phyloP scores from a whole-genome alignment of 2,113 vertebrate species.

The Paramormyrops kingsleyae region DNA sequence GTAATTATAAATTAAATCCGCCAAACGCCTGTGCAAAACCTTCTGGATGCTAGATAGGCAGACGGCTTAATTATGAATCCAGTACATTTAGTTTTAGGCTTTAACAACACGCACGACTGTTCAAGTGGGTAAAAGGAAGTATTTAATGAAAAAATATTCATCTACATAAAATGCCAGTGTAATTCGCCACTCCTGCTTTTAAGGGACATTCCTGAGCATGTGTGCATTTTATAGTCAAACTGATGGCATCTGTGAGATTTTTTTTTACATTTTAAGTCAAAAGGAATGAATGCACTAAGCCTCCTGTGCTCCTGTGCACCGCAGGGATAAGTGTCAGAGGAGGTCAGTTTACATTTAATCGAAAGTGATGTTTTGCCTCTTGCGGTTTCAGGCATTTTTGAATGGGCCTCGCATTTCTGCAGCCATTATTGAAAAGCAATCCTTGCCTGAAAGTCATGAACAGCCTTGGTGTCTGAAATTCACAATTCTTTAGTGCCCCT shows the following conservation, averaged over 20 bases:
- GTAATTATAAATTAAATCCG: not conserved
- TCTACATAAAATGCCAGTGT: not conserved
- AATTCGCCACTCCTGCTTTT: not conserved
- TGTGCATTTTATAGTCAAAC: not conserved
- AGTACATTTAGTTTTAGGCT: not conserved
- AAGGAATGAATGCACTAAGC: not conserved
- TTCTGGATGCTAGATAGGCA: not conserved
- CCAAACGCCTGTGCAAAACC: not conserved
- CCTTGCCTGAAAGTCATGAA: not conserved
- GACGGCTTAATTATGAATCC: not conserved
- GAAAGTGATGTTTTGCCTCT: not conserved
- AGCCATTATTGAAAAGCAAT: not conserved
- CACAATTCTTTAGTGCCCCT: not conserved
- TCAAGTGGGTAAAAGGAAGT: not conserved
- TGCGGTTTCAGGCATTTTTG: not conserved
- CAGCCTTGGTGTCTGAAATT: not conserved
- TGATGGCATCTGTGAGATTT: not conserved
- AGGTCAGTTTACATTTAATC: conserved; percentile 1
- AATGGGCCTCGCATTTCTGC: not conserved
- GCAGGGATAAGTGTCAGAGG: not conserved
- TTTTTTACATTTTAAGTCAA: not conserved
- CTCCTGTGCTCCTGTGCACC: not conserved
- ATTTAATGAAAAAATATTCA: not conserved
- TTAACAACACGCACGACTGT: not conserved
- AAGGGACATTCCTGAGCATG: not conserved